These are phyloP conservation scores for Vulpes vulpes DNA, from an alignment of 2,113 vertebrate genomes.

Conservation along the genomic window DNA sequence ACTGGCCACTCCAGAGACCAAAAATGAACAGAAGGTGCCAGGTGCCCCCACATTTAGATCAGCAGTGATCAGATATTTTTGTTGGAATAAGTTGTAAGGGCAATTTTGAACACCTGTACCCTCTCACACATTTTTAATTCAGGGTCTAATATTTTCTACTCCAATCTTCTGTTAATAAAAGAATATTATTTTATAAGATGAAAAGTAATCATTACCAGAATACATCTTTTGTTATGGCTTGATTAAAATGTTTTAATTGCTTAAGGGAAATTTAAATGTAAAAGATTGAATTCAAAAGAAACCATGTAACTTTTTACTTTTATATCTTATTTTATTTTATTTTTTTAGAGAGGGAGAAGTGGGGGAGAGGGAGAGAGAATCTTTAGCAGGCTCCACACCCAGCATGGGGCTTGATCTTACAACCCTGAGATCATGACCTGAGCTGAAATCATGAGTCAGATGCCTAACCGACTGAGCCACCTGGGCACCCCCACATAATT, in stretches of 20 bases:
- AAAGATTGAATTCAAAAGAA: neutral
- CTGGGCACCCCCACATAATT: neutral
- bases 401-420: neutral
- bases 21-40: neutral
- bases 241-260: neutral
- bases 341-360: neutral
- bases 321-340: neutral
- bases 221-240: slow-evolving; percentile 7
- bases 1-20: neutral
- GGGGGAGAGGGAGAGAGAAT: neutral
- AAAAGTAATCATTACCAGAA: neutral
- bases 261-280: neutral
- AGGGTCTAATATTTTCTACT: neutral
- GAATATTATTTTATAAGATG: neutral
- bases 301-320: neutral
- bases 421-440: neutral
- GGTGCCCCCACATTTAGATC: neutral
- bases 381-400: neutral
- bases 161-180: neutral
- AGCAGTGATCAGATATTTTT: neutral
- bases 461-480: neutral
- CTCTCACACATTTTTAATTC: neutral
- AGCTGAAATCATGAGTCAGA: neutral
- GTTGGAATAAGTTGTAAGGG: neutral
- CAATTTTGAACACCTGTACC: neutral